Percentiles rank a stretch among this genome's conserved stretches.
phyloP scores from a whole-genome alignment of 1,140 invertebrate species.

The Drosophila parabipectinata region DNA sequence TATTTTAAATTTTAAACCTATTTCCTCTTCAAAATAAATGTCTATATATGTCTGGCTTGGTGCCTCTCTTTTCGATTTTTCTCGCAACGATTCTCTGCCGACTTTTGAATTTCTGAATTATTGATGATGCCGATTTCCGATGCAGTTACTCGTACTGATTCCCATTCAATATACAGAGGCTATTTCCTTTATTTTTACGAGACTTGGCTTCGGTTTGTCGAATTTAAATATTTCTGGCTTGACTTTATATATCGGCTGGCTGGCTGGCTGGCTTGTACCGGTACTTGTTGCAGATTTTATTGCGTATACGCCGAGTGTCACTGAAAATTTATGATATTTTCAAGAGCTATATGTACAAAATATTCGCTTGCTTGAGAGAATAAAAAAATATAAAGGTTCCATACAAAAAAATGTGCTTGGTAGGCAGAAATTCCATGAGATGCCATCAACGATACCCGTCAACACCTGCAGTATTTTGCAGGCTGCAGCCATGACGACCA shows the following conservation, averaged over 20 bases:
- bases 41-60: not conserved
- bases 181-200: slow-evolving; percentile 38
- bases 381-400: not conserved
- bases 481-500: slow-evolving; percentile 53
- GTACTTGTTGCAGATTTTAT: slow-evolving; percentile 42
- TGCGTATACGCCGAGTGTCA: slow-evolving; percentile 60
- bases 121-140: slow-evolving; percentile 38
- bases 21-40: not conserved
- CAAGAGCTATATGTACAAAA: slow-evolving; percentile 27
- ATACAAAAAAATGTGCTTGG: slow-evolving; percentile 16
- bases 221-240: slow-evolving; percentile 18
- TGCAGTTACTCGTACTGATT: slow-evolving; percentile 36
- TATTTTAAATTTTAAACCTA: too few species aligned
- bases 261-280: slow-evolving; percentile 1
- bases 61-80: slow-evolving; percentile 9
- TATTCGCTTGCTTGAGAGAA: slow-evolving; percentile 5
- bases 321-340: slow-evolving; percentile 53
- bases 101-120: slow-evolving; percentile 38
- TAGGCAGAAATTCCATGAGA: slow-evolving; percentile 13
- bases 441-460: slow-evolving; percentile 42
- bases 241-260: slow-evolving; percentile 16
- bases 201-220: slow-evolving; percentile 18
- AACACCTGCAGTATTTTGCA: slow-evolving; percentile 51
- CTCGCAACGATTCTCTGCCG: slow-evolving; percentile 14
- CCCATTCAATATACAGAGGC: slow-evolving; percentile 26